These are phyloP conservation scores for Nesoenas mayeri DNA, from an alignment of 2,113 vertebrate species.

Conservation along the genomic window DNA sequence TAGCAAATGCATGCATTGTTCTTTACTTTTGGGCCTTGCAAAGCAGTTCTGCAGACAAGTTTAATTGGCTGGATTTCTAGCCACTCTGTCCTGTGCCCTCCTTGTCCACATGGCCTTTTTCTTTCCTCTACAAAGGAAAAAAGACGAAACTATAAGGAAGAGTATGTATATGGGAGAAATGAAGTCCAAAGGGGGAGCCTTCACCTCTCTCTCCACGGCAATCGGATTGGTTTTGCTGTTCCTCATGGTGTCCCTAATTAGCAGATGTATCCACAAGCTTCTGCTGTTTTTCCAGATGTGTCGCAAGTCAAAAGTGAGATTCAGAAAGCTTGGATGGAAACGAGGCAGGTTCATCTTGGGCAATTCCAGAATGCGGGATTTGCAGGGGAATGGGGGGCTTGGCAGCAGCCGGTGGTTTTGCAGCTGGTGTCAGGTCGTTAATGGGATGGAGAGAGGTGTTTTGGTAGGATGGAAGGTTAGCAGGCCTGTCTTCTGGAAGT, in stretches of 20 bases:
- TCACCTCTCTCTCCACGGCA: not conserved
- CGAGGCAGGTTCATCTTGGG: not conserved
- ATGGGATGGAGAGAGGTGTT: not conserved
- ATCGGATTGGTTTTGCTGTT: accelerated
- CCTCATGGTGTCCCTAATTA: not conserved
- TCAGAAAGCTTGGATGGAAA: not conserved
- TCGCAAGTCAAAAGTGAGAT: not conserved
- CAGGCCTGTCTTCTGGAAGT: not conserved
- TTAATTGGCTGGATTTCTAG: constrained; percentile 1
- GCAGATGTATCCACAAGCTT: not conserved
- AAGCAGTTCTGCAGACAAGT: constrained; percentile 35
- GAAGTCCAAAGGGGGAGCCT: not conserved
- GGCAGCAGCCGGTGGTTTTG: not conserved
- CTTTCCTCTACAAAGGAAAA: not conserved
- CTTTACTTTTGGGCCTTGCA: constrained; percentile 6
- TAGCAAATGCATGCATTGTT: constrained; percentile 55
- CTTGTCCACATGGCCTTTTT: not conserved
- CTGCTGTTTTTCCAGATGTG: not conserved
- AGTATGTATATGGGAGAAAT: not conserved
- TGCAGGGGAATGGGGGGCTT: not conserved
- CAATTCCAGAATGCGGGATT: not conserved
- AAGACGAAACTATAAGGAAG: not conserved
- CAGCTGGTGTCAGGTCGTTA: not conserved
- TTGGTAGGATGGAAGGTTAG: not conserved
- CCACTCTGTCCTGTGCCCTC: constrained; percentile 5